Percentiles rank a stretch among this genome's conserved stretches.
Evolutionary conservation across 2,797 vertebrate species (phyloP).

Genomic region (Octomys mimax): DNA sequence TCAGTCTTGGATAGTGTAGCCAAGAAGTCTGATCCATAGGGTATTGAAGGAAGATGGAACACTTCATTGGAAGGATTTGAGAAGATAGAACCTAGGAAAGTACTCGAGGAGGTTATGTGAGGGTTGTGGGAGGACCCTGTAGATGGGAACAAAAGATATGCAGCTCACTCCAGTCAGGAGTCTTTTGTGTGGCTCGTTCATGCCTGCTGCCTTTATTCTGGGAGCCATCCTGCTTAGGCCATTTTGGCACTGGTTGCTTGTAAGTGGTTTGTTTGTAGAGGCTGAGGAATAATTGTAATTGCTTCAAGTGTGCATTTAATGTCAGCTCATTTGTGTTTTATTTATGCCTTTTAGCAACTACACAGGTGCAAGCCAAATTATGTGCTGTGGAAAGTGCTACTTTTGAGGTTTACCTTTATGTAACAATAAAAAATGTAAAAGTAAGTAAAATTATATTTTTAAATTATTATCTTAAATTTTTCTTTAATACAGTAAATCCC

Average conservation of each 20-base stretch:
- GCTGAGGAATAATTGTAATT: accelerated
- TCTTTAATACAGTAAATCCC: neutral
- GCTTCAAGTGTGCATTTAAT: neutral
- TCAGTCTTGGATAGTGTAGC: neutral
- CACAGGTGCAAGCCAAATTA: conserved; percentile 90
- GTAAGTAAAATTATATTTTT: conserved; percentile 86
- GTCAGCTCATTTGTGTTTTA: neutral
- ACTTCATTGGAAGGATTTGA: neutral
- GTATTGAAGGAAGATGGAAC: accelerated
- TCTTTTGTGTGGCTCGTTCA: accelerated
- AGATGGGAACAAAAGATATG: accelerated
- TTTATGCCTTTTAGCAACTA: conserved; percentile 88
- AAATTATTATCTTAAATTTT: conserved; percentile 37
- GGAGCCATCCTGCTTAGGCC: neutral
- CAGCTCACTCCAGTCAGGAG: neutral
- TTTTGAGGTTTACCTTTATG: conserved; percentile 93
- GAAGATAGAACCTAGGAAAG: neutral
- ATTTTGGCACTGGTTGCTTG: accelerated
- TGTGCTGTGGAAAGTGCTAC: conserved; percentile 88
- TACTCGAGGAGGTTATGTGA: too few species aligned
- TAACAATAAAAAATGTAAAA: conserved; percentile 91
- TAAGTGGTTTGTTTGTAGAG: neutral
- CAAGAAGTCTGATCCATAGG: neutral
- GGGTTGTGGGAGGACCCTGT: neutral
- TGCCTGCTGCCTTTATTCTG: neutral